phyloP scores from a whole-genome alignment of 2,888 invertebrate genomes.

The Odontomyia ornata region DNA sequence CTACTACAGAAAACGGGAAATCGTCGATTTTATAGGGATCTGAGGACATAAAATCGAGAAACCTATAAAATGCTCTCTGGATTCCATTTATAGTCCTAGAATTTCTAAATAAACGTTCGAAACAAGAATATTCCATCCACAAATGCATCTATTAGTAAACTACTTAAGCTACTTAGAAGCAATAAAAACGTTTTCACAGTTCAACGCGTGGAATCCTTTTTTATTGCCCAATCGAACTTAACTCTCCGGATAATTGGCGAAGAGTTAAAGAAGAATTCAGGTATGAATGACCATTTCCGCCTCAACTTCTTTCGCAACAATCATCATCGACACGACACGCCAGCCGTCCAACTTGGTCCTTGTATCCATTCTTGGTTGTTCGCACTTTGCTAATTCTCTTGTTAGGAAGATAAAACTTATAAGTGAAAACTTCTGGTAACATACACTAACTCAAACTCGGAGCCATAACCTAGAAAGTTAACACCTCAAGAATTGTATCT shows the following conservation, averaged over 20 bases:
- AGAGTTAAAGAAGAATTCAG: slow-evolving; percentile 1
- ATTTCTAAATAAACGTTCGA: no score
- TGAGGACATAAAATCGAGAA: no score
- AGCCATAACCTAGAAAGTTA: slow-evolving; percentile 35
- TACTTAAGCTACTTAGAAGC: neutral
- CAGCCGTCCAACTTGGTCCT: neutral
- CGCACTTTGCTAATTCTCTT: neutral
- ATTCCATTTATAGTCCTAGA: no score
- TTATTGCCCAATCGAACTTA: slow-evolving; percentile 12
- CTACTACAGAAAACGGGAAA: no score
- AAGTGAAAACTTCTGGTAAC: slow-evolving; percentile 36
- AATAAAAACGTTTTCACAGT: neutral
- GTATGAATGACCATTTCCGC: slow-evolving; percentile 6
- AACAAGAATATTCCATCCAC: neutral
- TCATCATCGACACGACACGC: neutral
- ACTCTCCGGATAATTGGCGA: slow-evolving; percentile 1
- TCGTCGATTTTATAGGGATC: no score
- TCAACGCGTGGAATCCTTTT: neutral
- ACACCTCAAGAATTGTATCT: slow-evolving; percentile 30
- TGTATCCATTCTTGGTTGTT: neutral
- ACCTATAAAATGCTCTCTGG: no score
- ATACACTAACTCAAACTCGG: slow-evolving; percentile 19
- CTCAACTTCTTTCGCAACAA: neutral
- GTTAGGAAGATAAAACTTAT: slow-evolving; percentile 26
- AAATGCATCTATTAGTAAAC: neutral